A percentile compares a stretch with the other conserved stretches of the same genome.
Evolutionary conservation across 2,113 vertebrate species (phyloP).

Genomic region (Mellivora capensis): DNA sequence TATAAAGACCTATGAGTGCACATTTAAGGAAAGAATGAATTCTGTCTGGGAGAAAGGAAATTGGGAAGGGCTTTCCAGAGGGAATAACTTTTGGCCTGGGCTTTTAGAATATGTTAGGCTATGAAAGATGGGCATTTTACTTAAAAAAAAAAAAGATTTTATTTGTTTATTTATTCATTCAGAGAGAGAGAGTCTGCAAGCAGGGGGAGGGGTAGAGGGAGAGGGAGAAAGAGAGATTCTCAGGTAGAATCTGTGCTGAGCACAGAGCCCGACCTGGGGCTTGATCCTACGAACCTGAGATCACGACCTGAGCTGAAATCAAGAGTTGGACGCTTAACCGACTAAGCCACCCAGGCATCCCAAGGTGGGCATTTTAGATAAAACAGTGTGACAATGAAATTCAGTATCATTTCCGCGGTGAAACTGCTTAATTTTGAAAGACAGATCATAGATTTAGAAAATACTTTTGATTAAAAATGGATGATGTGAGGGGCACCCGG

Average conservation of each 20-base stretch:
- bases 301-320: too few species aligned
- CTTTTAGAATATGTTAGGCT: neutral
- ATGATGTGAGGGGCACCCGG: neutral
- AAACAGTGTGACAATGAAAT: neutral
- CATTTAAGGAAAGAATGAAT: neutral
- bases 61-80: neutral
- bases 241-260: too few species aligned
- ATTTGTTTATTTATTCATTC: too few species aligned
- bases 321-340: too few species aligned
- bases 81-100: neutral
- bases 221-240: too few species aligned
- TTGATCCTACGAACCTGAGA: too few species aligned
- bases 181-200: too few species aligned
- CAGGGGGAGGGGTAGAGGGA: too few species aligned
- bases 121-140: neutral
- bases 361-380: neutral
- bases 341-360: neutral
- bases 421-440: constrained; percentile 9
- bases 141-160: too few species aligned
- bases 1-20: neutral
- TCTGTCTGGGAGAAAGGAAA: neutral
- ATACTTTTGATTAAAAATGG: neutral
- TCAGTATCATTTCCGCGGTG: neutral
- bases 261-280: too few species aligned
- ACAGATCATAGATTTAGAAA: constrained; percentile 17